phyloP scores from a whole-genome alignment of 2,797 vertebrate genomes.

The Danio aesculapii region DNA sequence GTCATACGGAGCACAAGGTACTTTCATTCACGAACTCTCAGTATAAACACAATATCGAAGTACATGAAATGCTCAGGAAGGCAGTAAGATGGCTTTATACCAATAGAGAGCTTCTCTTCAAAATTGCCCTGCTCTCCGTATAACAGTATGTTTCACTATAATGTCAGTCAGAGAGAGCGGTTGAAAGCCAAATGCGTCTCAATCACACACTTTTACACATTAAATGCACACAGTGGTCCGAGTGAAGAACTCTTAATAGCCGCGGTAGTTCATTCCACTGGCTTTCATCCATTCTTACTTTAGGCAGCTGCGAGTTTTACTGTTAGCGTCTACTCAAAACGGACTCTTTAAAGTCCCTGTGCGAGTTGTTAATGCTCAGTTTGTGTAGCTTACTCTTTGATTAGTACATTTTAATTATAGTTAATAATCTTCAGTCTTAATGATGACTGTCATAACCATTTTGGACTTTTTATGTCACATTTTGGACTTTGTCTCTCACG shows the following conservation, averaged over 20 bases:
- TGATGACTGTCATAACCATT: too few species aligned
- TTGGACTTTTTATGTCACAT: too few species aligned
- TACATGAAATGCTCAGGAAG: neutral
- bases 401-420: too few species aligned
- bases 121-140: neutral
- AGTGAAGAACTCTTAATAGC: neutral
- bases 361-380: neutral
- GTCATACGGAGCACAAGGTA: neutral
- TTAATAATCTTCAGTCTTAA: too few species aligned
- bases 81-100: neutral
- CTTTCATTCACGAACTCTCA: constrained; percentile 21
- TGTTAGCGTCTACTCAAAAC: neutral
- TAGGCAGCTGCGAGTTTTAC: neutral
- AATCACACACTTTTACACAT: neutral
- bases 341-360: neutral
- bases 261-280: neutral
- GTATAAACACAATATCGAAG: constrained; percentile 19
- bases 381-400: neutral
- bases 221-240: neutral
- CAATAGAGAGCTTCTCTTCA: neutral
- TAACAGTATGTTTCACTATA: neutral
- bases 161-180: neutral
- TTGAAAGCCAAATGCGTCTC: constrained; percentile 4
- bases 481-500: too few species aligned
- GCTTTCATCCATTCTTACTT: neutral